A percentile compares a stretch with the other conserved stretches of the same genome.
phyloP scores from a whole-genome alignment of 2,797 vertebrate genomes.

The Mico argentatus region DNA sequence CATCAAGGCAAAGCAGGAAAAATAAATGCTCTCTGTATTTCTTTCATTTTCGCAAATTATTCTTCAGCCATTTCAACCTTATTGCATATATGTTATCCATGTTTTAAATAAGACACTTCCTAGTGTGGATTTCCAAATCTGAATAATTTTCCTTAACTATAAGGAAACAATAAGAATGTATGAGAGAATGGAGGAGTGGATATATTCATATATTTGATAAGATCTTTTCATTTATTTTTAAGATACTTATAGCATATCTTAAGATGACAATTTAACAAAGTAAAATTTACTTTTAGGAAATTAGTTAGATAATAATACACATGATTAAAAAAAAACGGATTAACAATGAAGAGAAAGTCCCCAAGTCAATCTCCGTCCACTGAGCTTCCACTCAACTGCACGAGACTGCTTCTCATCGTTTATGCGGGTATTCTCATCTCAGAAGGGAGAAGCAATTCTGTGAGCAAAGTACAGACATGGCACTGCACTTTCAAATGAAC shows the following conservation, averaged over 20 bases:
- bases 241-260: neutral
- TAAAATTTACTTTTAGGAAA: constrained; percentile 6
- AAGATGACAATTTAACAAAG: constrained; percentile 12
- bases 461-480: constrained; percentile 45
- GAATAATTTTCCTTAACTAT: neutral
- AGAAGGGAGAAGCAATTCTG: constrained; percentile 26
- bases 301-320: neutral
- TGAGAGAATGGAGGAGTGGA: neutral
- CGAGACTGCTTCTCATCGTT: neutral
- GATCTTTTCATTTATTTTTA: constrained; percentile 35
- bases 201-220: constrained; percentile 18
- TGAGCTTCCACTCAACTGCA: neutral
- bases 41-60: constrained; percentile 3
- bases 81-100: neutral
- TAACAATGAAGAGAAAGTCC: constrained; percentile 14
- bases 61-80: neutral
- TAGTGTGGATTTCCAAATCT: neutral
- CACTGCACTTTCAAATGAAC: constrained; percentile 54
- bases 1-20: neutral
- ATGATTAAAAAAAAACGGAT: neutral
- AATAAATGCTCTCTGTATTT: neutral
- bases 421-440: neutral
- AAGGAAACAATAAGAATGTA: constrained; percentile 15
- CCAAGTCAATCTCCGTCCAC: neutral
- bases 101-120: neutral